Evolutionary conservation across 2,113 vertebrate genomes (phyloP).

Genomic region (Catagonus wagneri): DNA sequence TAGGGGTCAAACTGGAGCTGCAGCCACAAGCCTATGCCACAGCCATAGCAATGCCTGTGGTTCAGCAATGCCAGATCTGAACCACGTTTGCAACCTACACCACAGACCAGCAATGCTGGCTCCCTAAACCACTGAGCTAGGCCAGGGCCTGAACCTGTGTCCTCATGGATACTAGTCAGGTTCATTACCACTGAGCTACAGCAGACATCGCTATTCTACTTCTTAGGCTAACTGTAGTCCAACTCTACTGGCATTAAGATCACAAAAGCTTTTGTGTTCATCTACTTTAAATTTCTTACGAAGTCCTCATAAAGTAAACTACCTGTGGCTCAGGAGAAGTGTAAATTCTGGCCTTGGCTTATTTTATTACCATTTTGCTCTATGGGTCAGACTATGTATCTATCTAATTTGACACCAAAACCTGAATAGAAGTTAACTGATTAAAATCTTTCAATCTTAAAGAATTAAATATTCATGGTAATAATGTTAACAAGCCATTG

Average conservation of each 20-base stretch:
- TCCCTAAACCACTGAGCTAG: no score
- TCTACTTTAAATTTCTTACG: neutral
- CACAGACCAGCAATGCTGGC: no score
- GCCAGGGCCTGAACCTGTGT: no score
- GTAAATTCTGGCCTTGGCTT: neutral
- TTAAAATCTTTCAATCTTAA: neutral
- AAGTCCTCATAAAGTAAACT: neutral
- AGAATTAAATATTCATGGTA: neutral
- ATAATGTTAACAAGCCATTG: neutral
- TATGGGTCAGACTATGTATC: neutral
- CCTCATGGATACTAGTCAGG: no score
- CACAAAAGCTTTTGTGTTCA: neutral
- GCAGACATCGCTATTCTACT: neutral
- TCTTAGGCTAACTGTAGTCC: neutral
- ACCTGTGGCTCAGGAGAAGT: neutral
- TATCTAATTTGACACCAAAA: constrained; percentile 1
- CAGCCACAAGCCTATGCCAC: no score
- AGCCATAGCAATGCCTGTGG: no score
- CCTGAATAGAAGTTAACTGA: neutral
- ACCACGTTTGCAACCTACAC: no score
- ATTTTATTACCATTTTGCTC: constrained; percentile 8
- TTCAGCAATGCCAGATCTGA: no score
- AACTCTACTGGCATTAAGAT: neutral
- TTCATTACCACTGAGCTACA: no score
- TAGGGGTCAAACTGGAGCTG: no score